These are phyloP conservation scores for Egretta garzetta DNA, from an alignment of 2,113 vertebrate genomes.

Conservation along the genomic window DNA sequence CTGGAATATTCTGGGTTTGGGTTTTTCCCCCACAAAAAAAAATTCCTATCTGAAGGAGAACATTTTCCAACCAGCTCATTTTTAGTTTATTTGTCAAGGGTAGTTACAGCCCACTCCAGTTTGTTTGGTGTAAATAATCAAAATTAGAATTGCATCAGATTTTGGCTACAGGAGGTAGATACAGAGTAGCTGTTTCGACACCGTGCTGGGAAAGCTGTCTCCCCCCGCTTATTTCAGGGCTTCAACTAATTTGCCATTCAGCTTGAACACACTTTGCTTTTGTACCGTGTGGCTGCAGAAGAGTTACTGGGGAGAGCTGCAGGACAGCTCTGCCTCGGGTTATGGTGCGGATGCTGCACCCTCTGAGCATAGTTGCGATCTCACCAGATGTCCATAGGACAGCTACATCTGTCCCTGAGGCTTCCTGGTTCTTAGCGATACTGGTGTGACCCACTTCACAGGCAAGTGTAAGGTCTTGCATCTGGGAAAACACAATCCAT, in stretches of 20 bases:
- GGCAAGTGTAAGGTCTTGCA: no score
- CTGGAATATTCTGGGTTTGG: neutral
- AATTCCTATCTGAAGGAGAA: neutral
- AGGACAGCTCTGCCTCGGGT: neutral
- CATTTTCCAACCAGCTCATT: neutral
- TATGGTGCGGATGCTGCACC: neutral
- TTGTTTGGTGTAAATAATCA: neutral
- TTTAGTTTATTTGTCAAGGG: neutral
- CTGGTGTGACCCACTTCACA: accelerated
- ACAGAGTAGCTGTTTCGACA: neutral
- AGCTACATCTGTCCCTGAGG: neutral
- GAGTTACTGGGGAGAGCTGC: neutral
- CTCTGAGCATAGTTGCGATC: accelerated
- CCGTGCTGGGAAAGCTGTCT: neutral
- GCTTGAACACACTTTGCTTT: neutral
- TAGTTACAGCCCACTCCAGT: neutral
- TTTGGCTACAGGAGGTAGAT: slow-evolving; percentile 1
- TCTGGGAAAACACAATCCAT: no score
- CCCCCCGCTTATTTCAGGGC: neutral
- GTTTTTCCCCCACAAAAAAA: neutral
- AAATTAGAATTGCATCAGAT: slow-evolving; percentile 35
- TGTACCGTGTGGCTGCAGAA: accelerated
- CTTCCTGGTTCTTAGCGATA: no score
- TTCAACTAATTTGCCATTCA: neutral
- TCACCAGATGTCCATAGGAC: neutral